Percentiles rank a stretch among this genome's conserved stretches.
Evolutionary conservation across 2,797 vertebrate genomes (phyloP).

Genomic region (Sandelia bainsii): DNA sequence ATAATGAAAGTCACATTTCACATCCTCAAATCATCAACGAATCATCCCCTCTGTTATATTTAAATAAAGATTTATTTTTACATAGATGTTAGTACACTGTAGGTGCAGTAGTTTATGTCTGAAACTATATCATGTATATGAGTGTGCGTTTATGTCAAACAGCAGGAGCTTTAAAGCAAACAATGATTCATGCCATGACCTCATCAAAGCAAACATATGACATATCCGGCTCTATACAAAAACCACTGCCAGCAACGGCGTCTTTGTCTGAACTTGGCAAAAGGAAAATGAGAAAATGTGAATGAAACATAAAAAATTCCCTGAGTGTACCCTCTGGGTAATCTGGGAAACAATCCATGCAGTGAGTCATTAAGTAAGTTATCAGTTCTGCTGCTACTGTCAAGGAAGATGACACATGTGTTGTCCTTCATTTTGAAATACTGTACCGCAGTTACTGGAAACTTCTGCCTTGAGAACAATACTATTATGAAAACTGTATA

Average conservation of each 20-base stretch:
- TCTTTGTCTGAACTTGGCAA: conserved; percentile 57
- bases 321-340: conserved; percentile 45
- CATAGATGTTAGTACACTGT: conserved; percentile 7
- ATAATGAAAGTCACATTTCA: conserved; percentile 34
- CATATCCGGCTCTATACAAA: conserved; percentile 53
- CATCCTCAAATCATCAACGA: conserved; percentile 9
- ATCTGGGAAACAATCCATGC: conserved; percentile 52
- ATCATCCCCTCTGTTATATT: conserved; percentile 9
- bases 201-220: conserved; percentile 72
- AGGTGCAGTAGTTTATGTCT: not conserved
- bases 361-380: conserved; percentile 59
- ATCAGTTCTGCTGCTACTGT: conserved; percentile 35
- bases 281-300: conserved; percentile 56
- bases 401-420: conserved; percentile 46
- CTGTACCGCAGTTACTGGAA: conserved; percentile 43
- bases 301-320: conserved; percentile 66
- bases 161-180: conserved; percentile 63
- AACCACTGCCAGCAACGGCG: conserved; percentile 20
- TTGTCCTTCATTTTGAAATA: conserved; percentile 38
- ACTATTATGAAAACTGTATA: not conserved
- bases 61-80: conserved; percentile 6
- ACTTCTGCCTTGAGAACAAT: conserved; percentile 14
- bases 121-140: conserved; percentile 8
- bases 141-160: conserved; percentile 56
- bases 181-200: conserved; percentile 66